Conservation (phyloP, 2,113 vertebrate genomes). For the Bostrychus sinensis region DNA sequence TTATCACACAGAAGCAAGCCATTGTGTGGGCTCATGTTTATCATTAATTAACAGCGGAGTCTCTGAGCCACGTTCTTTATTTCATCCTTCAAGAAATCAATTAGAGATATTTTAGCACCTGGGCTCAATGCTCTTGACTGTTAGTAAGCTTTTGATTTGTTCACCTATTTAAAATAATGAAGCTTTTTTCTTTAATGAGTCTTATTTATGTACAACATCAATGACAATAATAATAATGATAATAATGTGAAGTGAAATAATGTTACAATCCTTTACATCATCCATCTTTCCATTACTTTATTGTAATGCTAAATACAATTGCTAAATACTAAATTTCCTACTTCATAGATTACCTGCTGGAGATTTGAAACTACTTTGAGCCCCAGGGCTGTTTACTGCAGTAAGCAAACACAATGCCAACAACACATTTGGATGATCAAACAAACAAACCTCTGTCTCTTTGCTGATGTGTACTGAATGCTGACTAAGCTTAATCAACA, state of each 20-base stretch:
- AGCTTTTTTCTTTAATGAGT: neutral
- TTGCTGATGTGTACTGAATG: neutral
- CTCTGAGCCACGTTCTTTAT: constrained; percentile 24
- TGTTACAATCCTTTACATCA: too few species aligned
- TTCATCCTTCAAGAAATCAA: constrained; percentile 37
- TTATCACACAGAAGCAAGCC: neutral
- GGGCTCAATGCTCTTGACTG: constrained; percentile 30
- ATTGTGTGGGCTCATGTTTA: constrained; percentile 10
- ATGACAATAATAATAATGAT: too few species aligned
- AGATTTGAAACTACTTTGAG: neutral
- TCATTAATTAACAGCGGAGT: constrained; percentile 34
- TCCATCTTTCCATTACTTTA: neutral
- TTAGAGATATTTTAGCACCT: constrained; percentile 26
- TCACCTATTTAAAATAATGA: neutral
- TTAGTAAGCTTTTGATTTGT: neutral
- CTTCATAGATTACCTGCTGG: too few species aligned
- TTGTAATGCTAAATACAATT: too few species aligned
- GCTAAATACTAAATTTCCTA: too few species aligned
- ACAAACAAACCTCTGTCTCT: constrained; percentile 10
- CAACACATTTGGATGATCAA: constrained; percentile 10
- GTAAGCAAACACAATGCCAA: neutral
- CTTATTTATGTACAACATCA: too few species aligned
- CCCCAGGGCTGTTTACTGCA: constrained; percentile 8
- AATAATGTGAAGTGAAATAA: too few species aligned
- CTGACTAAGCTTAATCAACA: constrained; percentile 17